Percentiles rank a stretch among this genome's conserved stretches.
Evolutionary conservation across 35 echinoderm and acorn worm genomes (phyloP).

Genomic region (Apostichopus parvimensis): DNA sequence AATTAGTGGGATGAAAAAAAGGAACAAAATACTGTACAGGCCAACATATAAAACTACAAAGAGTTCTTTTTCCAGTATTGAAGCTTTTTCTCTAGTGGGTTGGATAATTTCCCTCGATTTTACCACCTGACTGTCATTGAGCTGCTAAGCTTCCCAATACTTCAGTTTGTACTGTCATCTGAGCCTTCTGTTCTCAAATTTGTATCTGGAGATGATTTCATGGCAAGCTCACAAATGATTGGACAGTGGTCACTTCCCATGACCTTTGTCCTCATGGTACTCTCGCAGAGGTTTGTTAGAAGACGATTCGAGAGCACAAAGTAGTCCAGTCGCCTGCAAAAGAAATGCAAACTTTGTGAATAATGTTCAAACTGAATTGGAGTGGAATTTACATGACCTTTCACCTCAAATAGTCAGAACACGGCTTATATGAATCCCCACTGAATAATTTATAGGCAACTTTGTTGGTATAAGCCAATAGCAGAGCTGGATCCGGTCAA

Average conservation of each 20-base stretch:
- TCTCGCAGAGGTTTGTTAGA: conserved; percentile 80
- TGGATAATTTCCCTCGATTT: too few relatives aligned
- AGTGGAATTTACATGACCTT: background rate
- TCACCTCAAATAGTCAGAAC: background rate
- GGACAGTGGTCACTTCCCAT: conserved; percentile 93
- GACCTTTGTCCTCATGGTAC: conserved; percentile 66
- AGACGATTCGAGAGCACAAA: conserved; percentile 77
- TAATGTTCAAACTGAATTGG: background rate
- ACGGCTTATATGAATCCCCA: too few relatives aligned
- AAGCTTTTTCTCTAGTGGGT: too few relatives aligned
- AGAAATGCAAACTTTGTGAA: background rate
- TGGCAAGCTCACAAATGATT: conserved; percentile 69
- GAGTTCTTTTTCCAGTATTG: too few relatives aligned
- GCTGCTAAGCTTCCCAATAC: too few relatives aligned
- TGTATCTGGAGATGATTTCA: conserved; percentile 37
- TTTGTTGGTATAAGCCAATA: too few relatives aligned
- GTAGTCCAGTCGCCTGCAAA: conserved; percentile 88
- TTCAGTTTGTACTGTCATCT: background rate
- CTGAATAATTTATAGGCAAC: too few relatives aligned
- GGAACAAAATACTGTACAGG: too few relatives aligned
- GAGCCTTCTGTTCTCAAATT: background rate
- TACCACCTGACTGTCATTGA: too few relatives aligned
- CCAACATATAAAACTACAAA: too few relatives aligned
- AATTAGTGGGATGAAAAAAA: too few relatives aligned
- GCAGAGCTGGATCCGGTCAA: too few relatives aligned